A percentile compares a stretch with the other conserved stretches of the same genome.
Conservation (phyloP, 2,113 vertebrate species). For the Bucco capensis region DNA sequence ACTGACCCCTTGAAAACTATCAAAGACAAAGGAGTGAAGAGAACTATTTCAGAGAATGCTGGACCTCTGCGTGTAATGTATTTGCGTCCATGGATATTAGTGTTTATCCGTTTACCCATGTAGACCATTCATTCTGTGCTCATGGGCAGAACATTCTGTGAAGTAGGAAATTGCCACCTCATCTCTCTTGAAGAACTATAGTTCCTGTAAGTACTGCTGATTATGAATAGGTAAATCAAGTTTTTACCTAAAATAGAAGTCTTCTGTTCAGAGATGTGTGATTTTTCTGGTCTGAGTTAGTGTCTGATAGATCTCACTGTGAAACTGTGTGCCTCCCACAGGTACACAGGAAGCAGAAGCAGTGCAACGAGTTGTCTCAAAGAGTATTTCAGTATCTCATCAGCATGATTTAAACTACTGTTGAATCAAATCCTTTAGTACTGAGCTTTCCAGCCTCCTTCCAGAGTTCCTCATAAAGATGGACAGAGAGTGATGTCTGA, state of each 20-base stretch:
- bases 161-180: not conserved
- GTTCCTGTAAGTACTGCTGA: not conserved
- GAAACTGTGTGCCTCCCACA: not conserved
- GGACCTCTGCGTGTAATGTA: not conserved
- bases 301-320: fast-evolving
- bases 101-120: not conserved
- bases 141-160: not conserved
- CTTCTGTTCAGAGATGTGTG: not conserved
- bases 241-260: not conserved
- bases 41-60: not conserved
- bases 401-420: not conserved
- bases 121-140: not conserved
- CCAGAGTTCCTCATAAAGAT: not conserved
- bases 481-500: not conserved
- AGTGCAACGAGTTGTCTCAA: not conserved
- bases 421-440: not conserved
- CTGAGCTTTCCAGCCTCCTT: not conserved
- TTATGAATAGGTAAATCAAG: not conserved
- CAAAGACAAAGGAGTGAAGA: not conserved
- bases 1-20: not conserved
- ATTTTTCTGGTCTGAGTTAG: not conserved
- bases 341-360: not conserved
- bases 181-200: not conserved
- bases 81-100: not conserved
- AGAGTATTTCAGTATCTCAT: not conserved